Evolutionary conservation across 2,113 vertebrate genomes (phyloP), one percentile per base, ranked within the genome.

Genomic region (Theropithecus gelada): DNA sequence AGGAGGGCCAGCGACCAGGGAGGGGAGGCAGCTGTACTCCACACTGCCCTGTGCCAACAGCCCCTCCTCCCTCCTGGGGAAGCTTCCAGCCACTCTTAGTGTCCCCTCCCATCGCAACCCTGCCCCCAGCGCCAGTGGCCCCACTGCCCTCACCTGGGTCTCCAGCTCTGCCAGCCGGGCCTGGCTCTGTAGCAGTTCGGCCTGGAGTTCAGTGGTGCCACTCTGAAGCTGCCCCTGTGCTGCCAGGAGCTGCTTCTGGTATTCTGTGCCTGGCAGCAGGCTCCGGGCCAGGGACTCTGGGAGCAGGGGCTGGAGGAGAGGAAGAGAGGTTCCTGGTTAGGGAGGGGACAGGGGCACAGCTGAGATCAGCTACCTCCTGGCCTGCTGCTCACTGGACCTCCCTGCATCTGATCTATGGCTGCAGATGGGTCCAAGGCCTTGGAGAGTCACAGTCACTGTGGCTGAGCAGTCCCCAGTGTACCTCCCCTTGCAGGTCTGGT

Each of bases 131-230:
- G 9, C 50, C 5, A 0, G 11, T 38, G 9, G 40, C 14, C 8
- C 40, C 13, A 3, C 35, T 2, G 1, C 5, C 45, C 94, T 97
- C 86, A 99, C 99, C 99, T 99, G 99, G 94, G 98, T 98, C 97
- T 99, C 99, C 97, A 99, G 98, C 97, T 99, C 98, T 6, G 98
- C 96, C 96, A 99, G 93, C 70, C 43, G 98, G 52, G 98, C 97
- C 95, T 99, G 99, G 79, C 98, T 95, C 9, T 97, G 97, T 89
- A 98, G 86, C 7, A 99, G 98, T 6, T 92, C 97, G 2, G 94
- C 73, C 40, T 96, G 98, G 76, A 97, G 98, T 40, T 98, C 90
- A 0, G 78, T 16, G 0, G 73, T 92, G 66, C 88, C 45, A 1
- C 98, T 95, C 8, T 48, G 94, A 16, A 96, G 94, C 86, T 98